These are phyloP conservation scores for Lasioglossum lativentre DNA, from an alignment of 2,888 invertebrate genomes.

Conservation along the genomic window DNA sequence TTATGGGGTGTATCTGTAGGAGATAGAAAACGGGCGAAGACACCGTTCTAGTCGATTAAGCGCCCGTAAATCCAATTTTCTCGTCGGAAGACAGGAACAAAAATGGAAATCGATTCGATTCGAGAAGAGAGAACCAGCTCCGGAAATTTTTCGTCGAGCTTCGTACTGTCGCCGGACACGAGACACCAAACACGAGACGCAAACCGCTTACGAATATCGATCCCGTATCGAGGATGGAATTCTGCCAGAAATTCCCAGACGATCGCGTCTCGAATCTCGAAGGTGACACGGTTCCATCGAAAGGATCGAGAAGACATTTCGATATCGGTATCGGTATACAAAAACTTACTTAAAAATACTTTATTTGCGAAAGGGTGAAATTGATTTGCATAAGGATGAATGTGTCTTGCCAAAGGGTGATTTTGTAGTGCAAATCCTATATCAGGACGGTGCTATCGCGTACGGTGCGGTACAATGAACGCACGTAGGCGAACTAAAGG, in stretches of 20 bases:
- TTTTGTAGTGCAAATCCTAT: too few species aligned
- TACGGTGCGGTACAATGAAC: background rate
- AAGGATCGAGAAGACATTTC: background rate
- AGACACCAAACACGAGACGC: background rate
- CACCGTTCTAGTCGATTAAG: too few species aligned
- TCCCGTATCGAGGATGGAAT: slow-evolving; percentile 32
- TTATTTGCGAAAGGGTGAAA: too few species aligned
- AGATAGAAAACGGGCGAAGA: background rate
- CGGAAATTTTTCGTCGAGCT: background rate
- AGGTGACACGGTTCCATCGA: background rate
- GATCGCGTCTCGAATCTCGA: background rate
- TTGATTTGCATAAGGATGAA: too few species aligned
- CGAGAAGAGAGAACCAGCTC: background rate
- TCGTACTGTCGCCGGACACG: background rate
- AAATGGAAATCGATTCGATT: background rate
- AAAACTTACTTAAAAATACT: too few species aligned
- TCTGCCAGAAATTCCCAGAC: slow-evolving; percentile 43
- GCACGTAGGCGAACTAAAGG: background rate
- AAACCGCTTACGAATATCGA: slow-evolving; percentile 46
- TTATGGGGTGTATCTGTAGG: too few species aligned
- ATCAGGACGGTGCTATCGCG: background rate
- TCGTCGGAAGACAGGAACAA: background rate
- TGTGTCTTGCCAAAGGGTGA: too few species aligned
- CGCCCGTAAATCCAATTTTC: background rate
- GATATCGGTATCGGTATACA: background rate